Evolutionary conservation across 2,113 vertebrate genomes (phyloP), one percentile per base, ranked within the genome.

Genomic region (Sapayoa aenigma): DNA sequence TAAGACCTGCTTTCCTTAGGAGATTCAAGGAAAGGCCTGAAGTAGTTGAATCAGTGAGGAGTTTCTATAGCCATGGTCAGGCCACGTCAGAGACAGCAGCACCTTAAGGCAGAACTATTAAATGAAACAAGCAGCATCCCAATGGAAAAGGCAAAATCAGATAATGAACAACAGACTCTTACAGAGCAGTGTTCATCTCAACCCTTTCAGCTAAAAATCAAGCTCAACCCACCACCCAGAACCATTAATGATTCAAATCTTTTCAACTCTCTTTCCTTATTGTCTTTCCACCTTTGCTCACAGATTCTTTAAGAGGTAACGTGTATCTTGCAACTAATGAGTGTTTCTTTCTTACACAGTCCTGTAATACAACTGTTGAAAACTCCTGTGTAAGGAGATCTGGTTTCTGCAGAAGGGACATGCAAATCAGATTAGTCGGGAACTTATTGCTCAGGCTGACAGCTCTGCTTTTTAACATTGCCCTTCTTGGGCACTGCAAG

Each of bases 271-370:
- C 5, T 24, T 59, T 77, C 37, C 19, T 65, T 41, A 11, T 4
- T 35, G 11, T 42, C 27, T 41, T 37, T n/a, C 33, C 31, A 49
- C 8, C 19, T 85, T 76, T 56, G 7, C 25, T 82, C 41, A 46
- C 12, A 66, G 27, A 21, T 19, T 39, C 49, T 53, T 41, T 18
- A 56, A 44, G 5, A 46, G 39, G 20, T 22, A 50, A 30, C 2
- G 4, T 0, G 0, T 25, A 5, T 6, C 47, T 62, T 46, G 15
- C 49, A 77, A 87, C 7, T 23, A 19, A 44, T 7, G 6, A 60
- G 11, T 3, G 0, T 1, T 50, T 59, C 71, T 68, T 62, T 6
- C 62, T 73, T 39, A 33, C 14, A 22, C 12, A 73, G 21, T 44
- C 41, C 59, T 77, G 23, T 58, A 52, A 74, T 13, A 62, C 0